A percentile compares a stretch with the other conserved stretches of the same genome.
Conservation (phyloP, 2,113 vertebrate genomes). For the Ploceus nigricollis region DNA sequence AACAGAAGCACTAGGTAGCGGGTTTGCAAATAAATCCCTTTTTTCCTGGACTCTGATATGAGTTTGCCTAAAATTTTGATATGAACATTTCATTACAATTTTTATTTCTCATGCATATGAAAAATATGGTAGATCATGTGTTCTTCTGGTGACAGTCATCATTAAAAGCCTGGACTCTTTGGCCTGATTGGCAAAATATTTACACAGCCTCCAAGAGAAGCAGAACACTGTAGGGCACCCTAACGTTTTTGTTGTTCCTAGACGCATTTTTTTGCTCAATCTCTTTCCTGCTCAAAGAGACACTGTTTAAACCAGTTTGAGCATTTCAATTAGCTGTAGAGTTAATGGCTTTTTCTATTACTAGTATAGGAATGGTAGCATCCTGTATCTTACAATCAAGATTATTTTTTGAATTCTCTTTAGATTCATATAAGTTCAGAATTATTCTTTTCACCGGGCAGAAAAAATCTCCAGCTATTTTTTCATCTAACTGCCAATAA, state of each 20-base stretch:
- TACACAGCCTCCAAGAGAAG: not conserved
- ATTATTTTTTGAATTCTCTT: not conserved
- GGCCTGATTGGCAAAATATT: not conserved
- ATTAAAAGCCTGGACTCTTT: not conserved
- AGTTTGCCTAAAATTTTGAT: not conserved
- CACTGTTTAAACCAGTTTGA: not conserved
- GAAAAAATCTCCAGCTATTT: not conserved
- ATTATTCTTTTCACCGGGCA: not conserved
- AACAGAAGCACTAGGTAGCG: not conserved
- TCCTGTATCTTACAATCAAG: not conserved
- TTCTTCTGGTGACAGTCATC: not conserved
- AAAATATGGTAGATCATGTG: not conserved
- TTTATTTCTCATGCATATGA: not conserved
- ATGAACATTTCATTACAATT: not conserved
- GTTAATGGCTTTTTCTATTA: not conserved
- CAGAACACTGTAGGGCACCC: not conserved
- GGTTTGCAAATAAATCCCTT: not conserved
- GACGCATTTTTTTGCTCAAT: not conserved
- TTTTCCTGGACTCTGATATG: not conserved
- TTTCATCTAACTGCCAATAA: not conserved
- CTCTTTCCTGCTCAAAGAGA: not conserved
- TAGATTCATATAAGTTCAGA: not conserved
- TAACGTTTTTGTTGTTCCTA: not conserved
- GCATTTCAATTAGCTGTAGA: not conserved
- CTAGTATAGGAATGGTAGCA: not conserved